Evolutionary conservation across 2,888 invertebrate species (phyloP).

Genomic region (Andrena haemorrhoa): DNA sequence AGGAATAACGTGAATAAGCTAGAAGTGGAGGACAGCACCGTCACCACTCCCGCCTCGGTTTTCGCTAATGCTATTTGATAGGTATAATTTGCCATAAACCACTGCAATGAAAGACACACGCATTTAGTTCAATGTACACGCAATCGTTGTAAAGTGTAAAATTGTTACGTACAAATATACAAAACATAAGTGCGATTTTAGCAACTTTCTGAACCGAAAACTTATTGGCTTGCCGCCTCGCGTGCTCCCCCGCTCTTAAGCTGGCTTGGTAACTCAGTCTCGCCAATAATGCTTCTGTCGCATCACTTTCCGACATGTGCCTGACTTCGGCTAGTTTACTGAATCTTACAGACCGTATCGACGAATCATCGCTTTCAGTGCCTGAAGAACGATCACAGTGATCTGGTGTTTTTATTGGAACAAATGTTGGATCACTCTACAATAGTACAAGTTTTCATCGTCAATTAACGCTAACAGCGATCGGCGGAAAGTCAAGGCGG

Average conservation of each 20-base stretch:
- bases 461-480: constrained; percentile 17
- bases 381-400: constrained; percentile 90
- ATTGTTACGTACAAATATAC: constrained; percentile 89
- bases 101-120: constrained; percentile 87
- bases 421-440: constrained; percentile 96
- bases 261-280: constrained; percentile 98
- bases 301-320: constrained; percentile 95
- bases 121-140: not conserved
- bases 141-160: not conserved
- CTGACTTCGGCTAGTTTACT: constrained; percentile 96
- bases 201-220: constrained; percentile 92
- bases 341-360: constrained; percentile 94
- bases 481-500: not conserved
- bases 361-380: constrained; percentile 94
- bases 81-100: constrained; percentile 97
- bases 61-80: constrained; percentile 95
- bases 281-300: constrained; percentile 96
- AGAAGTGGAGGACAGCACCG: constrained; percentile 94
- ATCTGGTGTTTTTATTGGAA: constrained; percentile 93
- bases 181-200: constrained; percentile 94
- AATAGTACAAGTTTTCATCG: constrained; percentile 73
- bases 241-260: constrained; percentile 92
- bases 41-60: constrained; percentile 94
- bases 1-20: constrained; percentile 95
- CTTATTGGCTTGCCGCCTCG: constrained; percentile 91